Percentiles rank a stretch among this genome's conserved stretches.
Evolutionary conservation across 2,113 vertebrate genomes (phyloP).

Genomic region (Etheostoma spectabile): DNA sequence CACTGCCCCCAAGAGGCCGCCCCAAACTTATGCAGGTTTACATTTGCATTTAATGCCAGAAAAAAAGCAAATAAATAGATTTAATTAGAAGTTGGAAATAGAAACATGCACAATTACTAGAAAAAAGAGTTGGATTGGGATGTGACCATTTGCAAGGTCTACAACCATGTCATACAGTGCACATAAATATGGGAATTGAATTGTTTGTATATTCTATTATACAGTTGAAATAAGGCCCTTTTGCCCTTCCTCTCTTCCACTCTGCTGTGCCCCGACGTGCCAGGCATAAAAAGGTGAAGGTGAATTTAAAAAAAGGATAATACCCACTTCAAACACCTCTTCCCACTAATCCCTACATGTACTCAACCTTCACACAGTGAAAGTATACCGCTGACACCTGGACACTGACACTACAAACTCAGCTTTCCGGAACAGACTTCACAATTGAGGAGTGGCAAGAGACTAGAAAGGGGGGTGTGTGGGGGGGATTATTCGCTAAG

Average conservation of each 20-base stretch:
- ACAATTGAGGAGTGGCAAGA: slow-evolving; percentile 42
- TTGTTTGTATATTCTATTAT: slow-evolving; percentile 14
- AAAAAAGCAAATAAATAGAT: neutral
- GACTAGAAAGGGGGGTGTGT: slow-evolving; percentile 13
- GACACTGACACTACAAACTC: slow-evolving; percentile 57
- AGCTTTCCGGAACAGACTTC: slow-evolving; percentile 46
- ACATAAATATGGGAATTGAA: neutral
- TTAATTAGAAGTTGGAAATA: neutral
- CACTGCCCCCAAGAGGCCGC: neutral
- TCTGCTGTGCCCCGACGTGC: slow-evolving; percentile 6
- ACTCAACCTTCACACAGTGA: slow-evolving; percentile 64
- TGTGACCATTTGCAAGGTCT: neutral
- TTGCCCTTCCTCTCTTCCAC: slow-evolving; percentile 7
- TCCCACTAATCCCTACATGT: slow-evolving; percentile 67
- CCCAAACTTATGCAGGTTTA: neutral
- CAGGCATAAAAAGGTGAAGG: slow-evolving; percentile 60
- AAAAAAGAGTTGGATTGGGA: neutral
- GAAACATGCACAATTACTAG: too few species aligned
- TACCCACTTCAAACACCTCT: slow-evolving; percentile 73
- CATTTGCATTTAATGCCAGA: neutral
- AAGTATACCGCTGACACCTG: slow-evolving; percentile 56
- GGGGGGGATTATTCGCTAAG: slow-evolving; percentile 40
- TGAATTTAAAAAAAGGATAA: slow-evolving; percentile 62
- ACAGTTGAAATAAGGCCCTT: neutral
- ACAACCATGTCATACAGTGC: neutral